phyloP scores from a whole-genome alignment of 2,888 invertebrate species.

The Myathropa florea region DNA sequence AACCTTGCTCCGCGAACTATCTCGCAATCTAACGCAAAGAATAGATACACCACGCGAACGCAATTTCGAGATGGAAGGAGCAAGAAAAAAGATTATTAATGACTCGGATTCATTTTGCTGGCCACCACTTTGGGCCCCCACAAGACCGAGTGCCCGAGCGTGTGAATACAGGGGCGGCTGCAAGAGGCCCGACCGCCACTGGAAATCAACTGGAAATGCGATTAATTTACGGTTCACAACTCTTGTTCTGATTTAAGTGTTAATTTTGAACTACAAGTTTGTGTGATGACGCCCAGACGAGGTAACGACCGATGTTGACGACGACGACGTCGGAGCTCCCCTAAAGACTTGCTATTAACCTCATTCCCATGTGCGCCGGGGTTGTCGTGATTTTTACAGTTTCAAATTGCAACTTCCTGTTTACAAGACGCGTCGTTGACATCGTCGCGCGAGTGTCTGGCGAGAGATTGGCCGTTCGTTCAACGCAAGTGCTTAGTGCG shows the following conservation, averaged over 20 bases:
- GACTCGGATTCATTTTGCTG: conserved; percentile 40
- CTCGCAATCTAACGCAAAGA: conserved; percentile 6
- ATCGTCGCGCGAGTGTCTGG: not conserved
- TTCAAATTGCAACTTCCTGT: conserved; percentile 65
- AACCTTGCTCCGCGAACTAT: conserved; percentile 33
- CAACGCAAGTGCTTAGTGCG: not conserved
- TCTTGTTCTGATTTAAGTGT: conserved; percentile 34
- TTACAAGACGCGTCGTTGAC: conserved; percentile 34
- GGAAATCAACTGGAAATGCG: conserved; percentile 24
- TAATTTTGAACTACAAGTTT: conserved; percentile 45
- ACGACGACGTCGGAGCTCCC: not conserved
- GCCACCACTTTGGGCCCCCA: not conserved
- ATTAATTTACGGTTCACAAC: conserved; percentile 47
- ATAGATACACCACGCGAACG: conserved; percentile 6
- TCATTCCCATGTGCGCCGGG: conserved; percentile 50
- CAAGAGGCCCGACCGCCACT: not conserved
- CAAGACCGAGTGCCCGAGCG: too few relatives aligned
- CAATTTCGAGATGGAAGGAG: not conserved
- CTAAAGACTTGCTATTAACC: conserved; percentile 43
- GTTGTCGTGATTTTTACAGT: conserved; percentile 28
- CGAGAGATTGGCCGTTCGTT: not conserved
- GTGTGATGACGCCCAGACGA: not conserved
- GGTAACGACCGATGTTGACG: not conserved
- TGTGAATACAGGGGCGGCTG: not conserved
- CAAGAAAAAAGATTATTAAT: conserved; percentile 31